A percentile compares a stretch with the other conserved stretches of the same genome.
phyloP scores from a whole-genome alignment of 53 echinoderm and acorn worm species.

The Holothuria leucospilota region DNA sequence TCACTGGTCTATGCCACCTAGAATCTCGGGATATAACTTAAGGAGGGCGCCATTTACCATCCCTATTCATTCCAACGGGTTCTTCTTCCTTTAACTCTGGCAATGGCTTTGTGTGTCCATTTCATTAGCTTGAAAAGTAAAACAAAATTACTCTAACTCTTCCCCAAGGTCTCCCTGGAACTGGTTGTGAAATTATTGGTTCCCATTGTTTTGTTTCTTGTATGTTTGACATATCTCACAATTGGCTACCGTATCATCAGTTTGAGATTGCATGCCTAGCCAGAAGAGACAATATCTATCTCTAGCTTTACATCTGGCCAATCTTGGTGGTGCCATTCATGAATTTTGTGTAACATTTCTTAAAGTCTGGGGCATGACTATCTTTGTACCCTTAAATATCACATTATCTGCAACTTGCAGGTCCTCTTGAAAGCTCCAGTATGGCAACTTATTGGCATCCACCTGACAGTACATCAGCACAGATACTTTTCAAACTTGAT shows the following conservation, averaged over 20 bases:
- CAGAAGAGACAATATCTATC: constrained; percentile 58
- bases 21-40: neutral
- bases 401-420: constrained; percentile 47
- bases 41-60: too few species aligned
- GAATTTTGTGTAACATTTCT: constrained; percentile 38
- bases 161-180: constrained; percentile 63
- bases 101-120: neutral
- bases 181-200: constrained; percentile 48
- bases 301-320: constrained; percentile 32
- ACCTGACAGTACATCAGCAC: too few species aligned
- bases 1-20: neutral
- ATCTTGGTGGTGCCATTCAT: constrained; percentile 60
- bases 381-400: too few species aligned
- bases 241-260: constrained; percentile 41
- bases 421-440: constrained; percentile 44
- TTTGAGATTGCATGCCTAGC: constrained; percentile 61
- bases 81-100: constrained; percentile 4
- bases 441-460: too few species aligned
- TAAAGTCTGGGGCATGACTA: constrained; percentile 27
- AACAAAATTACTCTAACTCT: constrained; percentile 67
- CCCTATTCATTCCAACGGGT: too few species aligned
- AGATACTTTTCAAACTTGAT: too few species aligned
- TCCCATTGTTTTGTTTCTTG: constrained; percentile 13
- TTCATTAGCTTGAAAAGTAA: constrained; percentile 32
- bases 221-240: constrained; percentile 57